Evolutionary conservation across 1,140 invertebrate genomes (phyloP).

Genomic region (Battus philenor): DNA sequence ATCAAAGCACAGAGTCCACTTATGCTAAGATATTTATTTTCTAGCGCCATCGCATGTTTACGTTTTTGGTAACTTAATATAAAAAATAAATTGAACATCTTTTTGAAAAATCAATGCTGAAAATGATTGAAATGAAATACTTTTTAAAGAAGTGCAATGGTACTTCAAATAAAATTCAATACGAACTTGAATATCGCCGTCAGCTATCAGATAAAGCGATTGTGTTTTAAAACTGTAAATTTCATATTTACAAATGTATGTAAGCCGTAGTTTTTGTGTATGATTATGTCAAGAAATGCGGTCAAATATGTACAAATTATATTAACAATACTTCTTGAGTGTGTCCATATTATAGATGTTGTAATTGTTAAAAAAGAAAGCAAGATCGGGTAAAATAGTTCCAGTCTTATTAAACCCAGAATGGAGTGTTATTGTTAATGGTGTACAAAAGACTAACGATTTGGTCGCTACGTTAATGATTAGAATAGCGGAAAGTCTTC

Average conservation of each 20-base stretch:
- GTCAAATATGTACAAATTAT: background rate
- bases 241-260: background rate
- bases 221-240: constrained; percentile 1
- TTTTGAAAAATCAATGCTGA: background rate
- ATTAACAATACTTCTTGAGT: background rate
- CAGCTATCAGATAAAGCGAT: background rate
- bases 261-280: background rate
- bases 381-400: background rate
- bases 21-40: no score
- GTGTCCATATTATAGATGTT: background rate
- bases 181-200: background rate
- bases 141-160: background rate
- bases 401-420: background rate
- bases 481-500: no score
- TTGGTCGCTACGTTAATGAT: no score
- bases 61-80: no score
- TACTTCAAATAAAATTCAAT: background rate
- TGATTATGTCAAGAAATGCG: background rate
- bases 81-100: no score
- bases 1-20: no score
- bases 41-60: no score
- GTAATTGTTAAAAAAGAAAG: background rate
- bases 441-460: constrained; percentile 10
- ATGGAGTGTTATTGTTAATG: background rate
- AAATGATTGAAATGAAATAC: background rate